A percentile compares a stretch with the other conserved stretches of the same genome.
Evolutionary conservation across 1,140 invertebrate species (phyloP).

Genomic region (Atopsyche davidsoni): DNA sequence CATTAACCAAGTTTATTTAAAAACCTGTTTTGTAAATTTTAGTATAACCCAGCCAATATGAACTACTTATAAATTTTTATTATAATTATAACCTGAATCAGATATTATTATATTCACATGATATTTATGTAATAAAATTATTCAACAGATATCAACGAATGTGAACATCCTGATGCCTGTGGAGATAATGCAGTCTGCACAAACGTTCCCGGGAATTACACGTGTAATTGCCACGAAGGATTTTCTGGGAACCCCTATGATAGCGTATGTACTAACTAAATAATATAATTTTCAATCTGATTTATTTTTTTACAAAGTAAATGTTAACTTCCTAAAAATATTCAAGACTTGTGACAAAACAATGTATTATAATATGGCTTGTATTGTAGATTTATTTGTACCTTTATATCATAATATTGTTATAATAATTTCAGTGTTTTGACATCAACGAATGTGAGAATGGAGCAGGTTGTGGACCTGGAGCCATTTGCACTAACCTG

Average conservation of each 20-base stretch:
- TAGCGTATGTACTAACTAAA: conserved; percentile 50
- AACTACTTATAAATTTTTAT: background rate
- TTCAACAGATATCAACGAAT: conserved; percentile 90
- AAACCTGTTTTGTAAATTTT: no score
- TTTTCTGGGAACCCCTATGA: conserved; percentile 82
- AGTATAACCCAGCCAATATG: no score
- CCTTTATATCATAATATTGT: conserved; percentile 4
- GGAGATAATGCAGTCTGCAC: conserved; percentile 73
- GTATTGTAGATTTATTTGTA: background rate
- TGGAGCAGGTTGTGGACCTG: conserved; percentile 65
- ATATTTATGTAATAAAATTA: no score
- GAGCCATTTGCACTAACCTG: conserved; percentile 73
- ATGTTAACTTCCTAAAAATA: background rate
- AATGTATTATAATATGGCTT: no score
- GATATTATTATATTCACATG: no score
- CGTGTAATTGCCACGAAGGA: conserved; percentile 75
- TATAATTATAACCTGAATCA: no score
- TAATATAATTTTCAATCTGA: background rate
- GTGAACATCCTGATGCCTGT: conserved; percentile 67
- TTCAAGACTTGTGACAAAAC: background rate
- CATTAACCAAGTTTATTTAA: no score
- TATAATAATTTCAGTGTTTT: conserved; percentile 55
- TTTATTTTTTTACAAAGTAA: conserved; percentile 5
- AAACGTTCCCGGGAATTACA: conserved; percentile 84
- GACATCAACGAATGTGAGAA: conserved; percentile 79